Conservation (phyloP, 2,888 invertebrate species). For the Epirrhoe tristata region DNA sequence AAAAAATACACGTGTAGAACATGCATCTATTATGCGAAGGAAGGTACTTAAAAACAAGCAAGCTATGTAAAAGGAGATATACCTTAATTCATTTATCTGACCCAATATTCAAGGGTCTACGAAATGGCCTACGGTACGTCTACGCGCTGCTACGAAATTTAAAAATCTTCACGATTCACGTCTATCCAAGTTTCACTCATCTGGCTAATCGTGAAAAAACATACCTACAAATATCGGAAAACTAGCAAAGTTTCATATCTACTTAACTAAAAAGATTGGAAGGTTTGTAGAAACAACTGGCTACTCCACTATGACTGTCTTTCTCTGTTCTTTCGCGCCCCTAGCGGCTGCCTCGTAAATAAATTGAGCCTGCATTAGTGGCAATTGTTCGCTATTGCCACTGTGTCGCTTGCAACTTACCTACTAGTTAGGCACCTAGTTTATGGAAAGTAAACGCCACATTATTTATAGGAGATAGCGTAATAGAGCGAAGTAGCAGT, state of each 20-base stretch:
- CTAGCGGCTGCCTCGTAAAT: constrained; percentile 81
- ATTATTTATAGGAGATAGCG: constrained; percentile 35
- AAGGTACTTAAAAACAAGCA: too few relatives aligned
- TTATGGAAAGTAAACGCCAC: constrained; percentile 9
- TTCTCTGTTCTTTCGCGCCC: constrained; percentile 70
- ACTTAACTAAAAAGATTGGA: not conserved
- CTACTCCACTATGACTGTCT: constrained; percentile 60
- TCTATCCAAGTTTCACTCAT: too few relatives aligned
- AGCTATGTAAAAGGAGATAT: too few relatives aligned
- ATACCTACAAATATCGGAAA: not conserved
- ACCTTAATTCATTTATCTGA: too few relatives aligned
- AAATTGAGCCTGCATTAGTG: constrained; percentile 84
- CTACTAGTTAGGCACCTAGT: constrained; percentile 43
- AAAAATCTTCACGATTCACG: not conserved
- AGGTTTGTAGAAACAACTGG: not conserved
- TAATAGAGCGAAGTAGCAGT: not conserved
- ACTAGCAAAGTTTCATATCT: not conserved
- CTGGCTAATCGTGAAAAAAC: not conserved
- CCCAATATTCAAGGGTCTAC: too few relatives aligned
- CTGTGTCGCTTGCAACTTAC: constrained; percentile 63
- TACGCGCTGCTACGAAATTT: constrained; percentile 1
- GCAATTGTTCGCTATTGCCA: constrained; percentile 83
- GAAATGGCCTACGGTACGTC: not conserved
- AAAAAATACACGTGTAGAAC: not conserved
- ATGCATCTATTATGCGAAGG: not conserved